Percentiles rank a stretch among this genome's conserved stretches.
Evolutionary conservation across 2,113 vertebrate species (phyloP).

Genomic region (Geothlypis trichas): DNA sequence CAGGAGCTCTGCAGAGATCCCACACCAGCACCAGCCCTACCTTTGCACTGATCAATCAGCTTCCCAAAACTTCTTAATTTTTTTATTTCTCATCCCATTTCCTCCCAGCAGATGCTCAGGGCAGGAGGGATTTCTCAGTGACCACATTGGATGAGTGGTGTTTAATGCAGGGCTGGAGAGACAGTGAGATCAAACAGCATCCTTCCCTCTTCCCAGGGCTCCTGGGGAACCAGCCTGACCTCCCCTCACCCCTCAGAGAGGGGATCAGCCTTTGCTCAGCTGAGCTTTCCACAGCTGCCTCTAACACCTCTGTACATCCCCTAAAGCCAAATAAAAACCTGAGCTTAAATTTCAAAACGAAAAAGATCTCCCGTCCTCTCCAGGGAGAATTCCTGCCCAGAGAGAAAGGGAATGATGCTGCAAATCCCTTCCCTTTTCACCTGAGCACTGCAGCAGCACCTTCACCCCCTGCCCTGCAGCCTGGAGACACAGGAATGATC

Average conservation of each 20-base stretch:
- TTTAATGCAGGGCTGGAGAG: not conserved
- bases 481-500: not conserved
- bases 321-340: not conserved
- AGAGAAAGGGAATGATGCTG: not conserved
- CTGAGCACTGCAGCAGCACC: not conserved
- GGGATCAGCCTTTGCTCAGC: not conserved
- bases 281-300: not conserved
- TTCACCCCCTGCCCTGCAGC: not conserved
- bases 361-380: not conserved
- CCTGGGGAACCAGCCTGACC: not conserved
- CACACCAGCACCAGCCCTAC: not conserved
- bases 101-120: not conserved
- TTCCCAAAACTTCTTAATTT: accelerated
- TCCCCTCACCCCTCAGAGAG: not conserved
- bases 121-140: not conserved
- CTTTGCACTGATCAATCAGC: not conserved
- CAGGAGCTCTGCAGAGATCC: not conserved
- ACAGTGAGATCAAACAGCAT: not conserved
- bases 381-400: not conserved
- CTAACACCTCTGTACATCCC: not conserved
- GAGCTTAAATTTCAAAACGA: not conserved
- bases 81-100: not conserved
- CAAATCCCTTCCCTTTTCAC: not conserved
- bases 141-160: accelerated
- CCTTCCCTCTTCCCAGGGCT: not conserved